A percentile compares a stretch with the other conserved stretches of the same genome.
Evolutionary conservation across 2,113 vertebrate genomes (phyloP).

Genomic region (Pluvialis apricaria): DNA sequence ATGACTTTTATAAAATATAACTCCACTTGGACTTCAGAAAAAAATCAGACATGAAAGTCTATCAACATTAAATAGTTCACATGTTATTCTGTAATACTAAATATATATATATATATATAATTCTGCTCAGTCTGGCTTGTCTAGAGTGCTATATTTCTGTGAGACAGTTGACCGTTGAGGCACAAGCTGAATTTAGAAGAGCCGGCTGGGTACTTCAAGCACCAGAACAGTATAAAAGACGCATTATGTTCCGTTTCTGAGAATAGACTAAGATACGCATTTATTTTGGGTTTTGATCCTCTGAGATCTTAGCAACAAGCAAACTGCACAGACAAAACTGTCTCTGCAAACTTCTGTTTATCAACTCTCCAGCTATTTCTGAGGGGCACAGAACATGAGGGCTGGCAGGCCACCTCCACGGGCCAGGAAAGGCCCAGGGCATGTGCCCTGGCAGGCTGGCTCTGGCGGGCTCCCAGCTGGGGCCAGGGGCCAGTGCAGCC

Average conservation of each 20-base stretch:
- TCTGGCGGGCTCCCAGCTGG: fast-evolving
- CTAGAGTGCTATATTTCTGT: background rate
- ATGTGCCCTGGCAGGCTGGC: fast-evolving
- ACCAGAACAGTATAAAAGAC: background rate
- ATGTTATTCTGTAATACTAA: background rate
- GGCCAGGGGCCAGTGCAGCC: fast-evolving
- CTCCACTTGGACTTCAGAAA: background rate
- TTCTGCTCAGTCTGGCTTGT: background rate
- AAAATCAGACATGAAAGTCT: background rate
- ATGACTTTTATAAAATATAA: background rate
- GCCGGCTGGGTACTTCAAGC: background rate
- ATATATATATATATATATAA: background rate
- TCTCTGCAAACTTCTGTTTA: background rate
- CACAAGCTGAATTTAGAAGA: background rate
- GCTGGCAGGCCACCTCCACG: fast-evolving
- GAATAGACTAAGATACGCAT: fast-evolving
- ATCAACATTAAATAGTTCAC: fast-evolving
- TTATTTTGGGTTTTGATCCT: background rate
- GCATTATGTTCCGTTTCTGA: background rate
- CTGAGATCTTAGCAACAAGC: background rate
- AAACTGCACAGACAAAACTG: fast-evolving
- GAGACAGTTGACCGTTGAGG: background rate
- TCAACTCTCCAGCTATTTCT: background rate
- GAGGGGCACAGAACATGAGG: fast-evolving
- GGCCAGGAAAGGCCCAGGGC: fast-evolving